Evolutionary conservation across 2,113 vertebrate species (phyloP).

Genomic region (Diadophis punctatus): DNA sequence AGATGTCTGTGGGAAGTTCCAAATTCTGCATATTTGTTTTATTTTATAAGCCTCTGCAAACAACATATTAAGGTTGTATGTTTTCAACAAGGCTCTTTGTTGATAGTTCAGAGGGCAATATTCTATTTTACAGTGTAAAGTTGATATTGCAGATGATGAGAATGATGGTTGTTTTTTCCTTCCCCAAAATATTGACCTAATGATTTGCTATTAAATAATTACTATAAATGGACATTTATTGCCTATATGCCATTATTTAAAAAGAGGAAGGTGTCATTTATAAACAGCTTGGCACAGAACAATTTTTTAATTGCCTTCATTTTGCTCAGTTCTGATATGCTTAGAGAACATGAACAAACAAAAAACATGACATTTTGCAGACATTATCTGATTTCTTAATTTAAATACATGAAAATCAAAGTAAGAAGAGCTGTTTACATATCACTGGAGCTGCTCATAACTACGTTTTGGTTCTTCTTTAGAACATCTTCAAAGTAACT

Average conservation of each 20-base stretch:
- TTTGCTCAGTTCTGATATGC: conserved; percentile 18
- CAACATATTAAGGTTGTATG: neutral
- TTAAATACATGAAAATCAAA: conserved; percentile 32
- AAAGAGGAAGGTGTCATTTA: neutral
- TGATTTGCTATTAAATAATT: neutral
- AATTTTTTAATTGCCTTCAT: neutral
- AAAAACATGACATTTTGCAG: conserved; percentile 20
- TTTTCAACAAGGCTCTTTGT: conserved; percentile 17
- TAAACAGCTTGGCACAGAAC: neutral
- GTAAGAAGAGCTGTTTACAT: conserved; percentile 40
- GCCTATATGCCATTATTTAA: conserved; percentile 18
- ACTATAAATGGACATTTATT: neutral
- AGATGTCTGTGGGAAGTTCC: neutral
- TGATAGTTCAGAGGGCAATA: neutral
- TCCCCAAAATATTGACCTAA: neutral
- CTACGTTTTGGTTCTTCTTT: neutral
- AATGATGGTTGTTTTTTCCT: neutral
- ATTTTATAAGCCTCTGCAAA: neutral
- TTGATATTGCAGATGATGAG: conserved; percentile 19
- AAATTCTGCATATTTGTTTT: conserved; percentile 17
- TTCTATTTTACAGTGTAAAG: conserved; percentile 25
- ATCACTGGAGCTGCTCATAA: conserved; percentile 32
- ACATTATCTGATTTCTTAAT: conserved; percentile 16
- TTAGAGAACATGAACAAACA: conserved; percentile 18
- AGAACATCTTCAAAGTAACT: neutral